Evolutionary conservation across 1,140 invertebrate species (phyloP).

Genomic region (Pomacea maculata): DNA sequence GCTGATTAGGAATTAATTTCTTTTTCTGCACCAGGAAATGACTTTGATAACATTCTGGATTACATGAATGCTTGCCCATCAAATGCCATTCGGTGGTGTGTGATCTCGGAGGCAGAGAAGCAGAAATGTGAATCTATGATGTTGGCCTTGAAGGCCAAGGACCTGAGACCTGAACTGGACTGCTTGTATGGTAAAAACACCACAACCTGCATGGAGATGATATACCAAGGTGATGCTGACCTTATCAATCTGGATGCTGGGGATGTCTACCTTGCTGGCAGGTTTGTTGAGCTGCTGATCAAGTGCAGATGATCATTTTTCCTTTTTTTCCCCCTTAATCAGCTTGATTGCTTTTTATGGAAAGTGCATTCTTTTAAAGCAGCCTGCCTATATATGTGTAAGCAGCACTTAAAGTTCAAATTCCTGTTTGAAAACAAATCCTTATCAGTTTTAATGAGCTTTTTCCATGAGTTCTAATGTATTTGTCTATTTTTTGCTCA

Average conservation of each 20-base stretch:
- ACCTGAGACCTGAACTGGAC: slow-evolving; percentile 83
- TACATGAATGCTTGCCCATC: slow-evolving; percentile 59
- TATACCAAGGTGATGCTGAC: slow-evolving; percentile 75
- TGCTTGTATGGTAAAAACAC: slow-evolving; percentile 87
- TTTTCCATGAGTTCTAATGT: too few species aligned
- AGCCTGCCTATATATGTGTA: too few species aligned
- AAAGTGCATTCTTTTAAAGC: too few species aligned
- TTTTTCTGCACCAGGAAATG: slow-evolving; percentile 43
- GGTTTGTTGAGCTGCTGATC: slow-evolving; percentile 39
- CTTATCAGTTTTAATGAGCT: too few species aligned
- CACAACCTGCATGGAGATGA: slow-evolving; percentile 86
- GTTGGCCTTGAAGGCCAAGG: slow-evolving; percentile 83
- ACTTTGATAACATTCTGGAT: slow-evolving; percentile 46
- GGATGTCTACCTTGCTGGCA: slow-evolving; percentile 64
- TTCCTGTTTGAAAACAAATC: too few species aligned
- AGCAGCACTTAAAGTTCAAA: too few species aligned
- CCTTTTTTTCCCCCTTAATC: too few species aligned
- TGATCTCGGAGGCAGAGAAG: slow-evolving; percentile 89
- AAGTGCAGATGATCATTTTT: too few species aligned
- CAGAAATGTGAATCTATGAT: slow-evolving; percentile 95
- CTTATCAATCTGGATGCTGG: slow-evolving; percentile 64
- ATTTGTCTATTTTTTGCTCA: too few species aligned
- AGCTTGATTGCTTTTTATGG: too few species aligned
- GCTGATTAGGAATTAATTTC: not conserved
- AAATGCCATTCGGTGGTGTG: slow-evolving; percentile 71